Conservation (phyloP, 2,113 vertebrate species). For the Microtus pennsylvanicus region DNA sequence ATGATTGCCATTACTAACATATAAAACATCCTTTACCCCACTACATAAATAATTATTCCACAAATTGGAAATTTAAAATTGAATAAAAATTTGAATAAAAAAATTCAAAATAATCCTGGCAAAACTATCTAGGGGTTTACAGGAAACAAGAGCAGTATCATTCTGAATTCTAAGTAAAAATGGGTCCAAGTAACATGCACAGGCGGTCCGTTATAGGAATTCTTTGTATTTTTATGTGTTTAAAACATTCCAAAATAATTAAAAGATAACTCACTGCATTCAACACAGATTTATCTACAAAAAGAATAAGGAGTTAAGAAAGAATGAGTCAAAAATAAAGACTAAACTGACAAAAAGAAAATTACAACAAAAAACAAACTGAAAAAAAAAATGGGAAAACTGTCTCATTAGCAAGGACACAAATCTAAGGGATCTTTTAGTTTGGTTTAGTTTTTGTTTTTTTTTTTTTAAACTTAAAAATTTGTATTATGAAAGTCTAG, state of each 20-base stretch:
- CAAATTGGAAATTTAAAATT: conserved; percentile 14
- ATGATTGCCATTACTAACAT: neutral
- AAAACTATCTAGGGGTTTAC: neutral
- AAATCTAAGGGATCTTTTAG: neutral
- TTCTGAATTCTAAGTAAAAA: neutral
- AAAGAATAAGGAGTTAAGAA: neutral
- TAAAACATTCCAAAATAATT: conserved; percentile 3
- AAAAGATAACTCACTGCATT: neutral
- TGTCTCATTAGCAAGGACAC: neutral
- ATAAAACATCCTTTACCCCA: neutral
- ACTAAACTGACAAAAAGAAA: neutral
- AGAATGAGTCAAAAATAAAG: conserved; percentile 8
- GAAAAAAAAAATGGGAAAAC: neutral
- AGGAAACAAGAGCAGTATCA: neutral
- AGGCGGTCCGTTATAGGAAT: neutral
- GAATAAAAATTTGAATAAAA: neutral
- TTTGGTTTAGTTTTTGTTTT: neutral
- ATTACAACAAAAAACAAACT: conserved; percentile 27
- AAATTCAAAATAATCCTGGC: conserved; percentile 12
- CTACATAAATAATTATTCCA: neutral
- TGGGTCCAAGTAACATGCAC: neutral
- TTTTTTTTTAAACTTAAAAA: neutral
- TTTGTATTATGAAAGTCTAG: neutral
- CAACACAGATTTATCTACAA: neutral
- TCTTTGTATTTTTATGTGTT: neutral